Conservation (phyloP, 2,113 vertebrate species). For the Seriola rivoliana region DNA sequence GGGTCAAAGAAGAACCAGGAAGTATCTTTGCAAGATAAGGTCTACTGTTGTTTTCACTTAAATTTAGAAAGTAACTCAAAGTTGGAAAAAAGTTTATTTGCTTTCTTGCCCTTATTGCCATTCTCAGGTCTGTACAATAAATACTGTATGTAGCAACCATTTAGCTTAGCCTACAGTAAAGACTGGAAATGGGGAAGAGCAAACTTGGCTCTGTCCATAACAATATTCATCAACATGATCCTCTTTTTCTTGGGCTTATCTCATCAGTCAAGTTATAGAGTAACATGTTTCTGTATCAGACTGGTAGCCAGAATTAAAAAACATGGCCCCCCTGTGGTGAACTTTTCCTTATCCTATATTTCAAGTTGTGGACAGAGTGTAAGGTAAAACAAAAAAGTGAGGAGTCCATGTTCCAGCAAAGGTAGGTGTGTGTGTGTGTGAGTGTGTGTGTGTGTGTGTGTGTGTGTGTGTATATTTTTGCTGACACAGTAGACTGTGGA, state of each 20-base stretch:
- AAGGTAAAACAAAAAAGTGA: slow-evolving; percentile 48
- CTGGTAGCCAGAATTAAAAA: not conserved
- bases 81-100: not conserved
- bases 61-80: no score
- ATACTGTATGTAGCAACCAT: not conserved
- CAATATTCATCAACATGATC: not conserved
- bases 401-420: slow-evolving; percentile 45
- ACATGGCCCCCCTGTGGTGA: not conserved
- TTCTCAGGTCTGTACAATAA: not conserved
- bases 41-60: not conserved
- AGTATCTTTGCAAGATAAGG: not conserved
- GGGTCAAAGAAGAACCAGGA: not conserved
- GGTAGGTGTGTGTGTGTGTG: slow-evolving; percentile 22
- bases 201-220: not conserved
- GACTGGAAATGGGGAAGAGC: not conserved
- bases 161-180: slow-evolving; percentile 22
- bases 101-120: not conserved
- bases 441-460: slow-evolving; percentile 22
- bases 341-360: slow-evolving; percentile 25
- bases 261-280: not conserved
- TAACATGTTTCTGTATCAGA: slow-evolving; percentile 1
- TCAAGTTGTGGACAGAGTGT: slow-evolving; percentile 37
- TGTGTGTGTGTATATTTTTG: slow-evolving; percentile 52
- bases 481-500: slow-evolving; percentile 77
- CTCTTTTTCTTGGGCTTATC: not conserved